Base-by-base conservation (phyloP, 2,888 invertebrate genomes). In the Chromoteleia sp. region DNA sequence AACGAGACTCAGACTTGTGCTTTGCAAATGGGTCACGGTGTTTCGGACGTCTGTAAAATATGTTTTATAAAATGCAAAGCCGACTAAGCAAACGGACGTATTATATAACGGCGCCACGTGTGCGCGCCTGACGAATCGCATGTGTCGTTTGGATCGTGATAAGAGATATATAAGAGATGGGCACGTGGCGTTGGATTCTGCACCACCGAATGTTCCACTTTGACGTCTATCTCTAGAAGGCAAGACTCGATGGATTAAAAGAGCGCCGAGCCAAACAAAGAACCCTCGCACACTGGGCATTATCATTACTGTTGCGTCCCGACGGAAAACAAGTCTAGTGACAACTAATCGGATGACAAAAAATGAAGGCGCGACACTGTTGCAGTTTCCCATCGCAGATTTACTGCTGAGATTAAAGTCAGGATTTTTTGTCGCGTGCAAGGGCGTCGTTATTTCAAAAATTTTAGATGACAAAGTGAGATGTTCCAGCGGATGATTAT, bases 91-190 rank as follows among this genome's bases (percentile, higher is more conserved):
- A 75, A 67, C 67, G 78, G 45, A 43, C 75, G 43, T 71, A 61
- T 61, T 82, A 71, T 79, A 75, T 71, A 78, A 76, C 56, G 29
- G 50, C 12, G 76, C 67, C 81, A 83, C 81, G 79, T 81, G 83
- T 81, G 54, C 36, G 41, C 48, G 61, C 21, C 78, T 67, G 80
- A 81, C 67, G 80, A 81, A 80, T 80, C 70, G 77, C 83, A 83
- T 83, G 78, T 83, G 83, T 75, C 75, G 81, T 81, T 73, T 58
- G 80, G 67, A 83, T 70, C 65, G 71, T 84, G 86, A 87, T 87
- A 87, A 86, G 84, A 85, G 84, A 85, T 85, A 73, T 83, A 81
- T 81, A 82, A 78, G 81, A 67, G 84, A 58, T 61, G 59, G 56
- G 70, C 85, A 85, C 85, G 85, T 83, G 85, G 78, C 84, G 59